Conservation (phyloP, 2,888 invertebrate species). For the Neoaliturus tenellus region DNA sequence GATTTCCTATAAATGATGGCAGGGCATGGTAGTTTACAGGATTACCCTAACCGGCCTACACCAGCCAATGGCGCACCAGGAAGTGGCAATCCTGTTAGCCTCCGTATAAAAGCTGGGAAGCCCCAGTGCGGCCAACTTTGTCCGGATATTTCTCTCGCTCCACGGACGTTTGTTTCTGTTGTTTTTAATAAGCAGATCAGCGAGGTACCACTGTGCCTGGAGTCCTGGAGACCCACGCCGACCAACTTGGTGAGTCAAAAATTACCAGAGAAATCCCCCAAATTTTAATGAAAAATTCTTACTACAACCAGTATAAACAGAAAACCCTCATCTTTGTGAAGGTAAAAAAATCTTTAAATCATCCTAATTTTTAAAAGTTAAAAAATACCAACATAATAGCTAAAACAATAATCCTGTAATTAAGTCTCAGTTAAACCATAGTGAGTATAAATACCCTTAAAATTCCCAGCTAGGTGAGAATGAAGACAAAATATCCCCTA, state of each 20-base stretch:
- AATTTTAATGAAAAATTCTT: too few species aligned
- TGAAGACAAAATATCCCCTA: too few species aligned
- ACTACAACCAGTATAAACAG: too few species aligned
- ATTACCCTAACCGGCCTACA: not conserved
- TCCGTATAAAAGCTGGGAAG: slow-evolving; percentile 3
- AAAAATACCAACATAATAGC: too few species aligned
- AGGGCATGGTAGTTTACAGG: not conserved
- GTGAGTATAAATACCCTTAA: too few species aligned
- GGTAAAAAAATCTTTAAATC: too few species aligned
- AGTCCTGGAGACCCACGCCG: slow-evolving; percentile 56
- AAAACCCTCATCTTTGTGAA: too few species aligned
- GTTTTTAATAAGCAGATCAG: not conserved
- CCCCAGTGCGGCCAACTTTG: slow-evolving; percentile 9
- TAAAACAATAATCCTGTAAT: too few species aligned
- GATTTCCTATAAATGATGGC: not conserved
- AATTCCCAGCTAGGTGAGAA: too few species aligned
- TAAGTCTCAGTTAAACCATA: too few species aligned
- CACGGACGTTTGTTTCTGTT: slow-evolving; percentile 27
- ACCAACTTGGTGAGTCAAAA: slow-evolving; percentile 33
- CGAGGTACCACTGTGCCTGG: slow-evolving; percentile 51
- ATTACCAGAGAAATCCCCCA: too few species aligned
- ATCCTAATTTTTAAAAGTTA: too few species aligned
- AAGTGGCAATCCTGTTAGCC: slow-evolving; percentile 10
- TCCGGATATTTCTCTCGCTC: slow-evolving; percentile 42
- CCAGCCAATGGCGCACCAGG: slow-evolving; percentile 7